Base-by-base conservation (phyloP, 2,797 vertebrate genomes). In the Cynodonichthys magdalenae region DNA sequence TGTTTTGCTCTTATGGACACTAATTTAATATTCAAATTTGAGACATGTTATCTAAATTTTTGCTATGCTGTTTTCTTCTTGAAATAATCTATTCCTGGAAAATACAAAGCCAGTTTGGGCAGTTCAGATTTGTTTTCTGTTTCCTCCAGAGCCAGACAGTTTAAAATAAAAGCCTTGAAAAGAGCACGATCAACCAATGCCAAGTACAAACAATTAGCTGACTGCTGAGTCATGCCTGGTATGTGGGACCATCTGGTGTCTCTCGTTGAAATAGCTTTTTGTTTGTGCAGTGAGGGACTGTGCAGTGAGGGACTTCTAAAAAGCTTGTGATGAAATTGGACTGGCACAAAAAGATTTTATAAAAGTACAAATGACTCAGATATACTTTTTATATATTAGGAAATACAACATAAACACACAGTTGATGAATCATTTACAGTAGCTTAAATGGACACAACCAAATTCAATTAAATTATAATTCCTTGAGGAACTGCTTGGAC, bases 161-260 rank as follows among this genome's bases (percentile, higher is more conserved):
- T 39, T 54, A 15, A 59, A 27, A 48, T 42, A 24, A 6, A 29
- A 41, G 39, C 31, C 18, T 50, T 47, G 15, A 56, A 20, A 29
- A 27, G 27, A 60, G 49, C 12, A 46, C 48, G 6, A 8, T 8
- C 17, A 53, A 19, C 19, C 46, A 41, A 28, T 58, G 14, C 27
- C 19, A 48, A 52, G 49, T 15, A 39, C 1, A 11, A 76, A 36
- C 36, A 66, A 42, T 44, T 24, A 63, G 17, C 49, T 66, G 59
- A 71, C 34, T 47, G 10, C 47, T 47, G 58, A 71, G 15, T 66
- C 44, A 47, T 63, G 59, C 24, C 42, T 79, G 39, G 24, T 45
- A 36, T 42, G 44, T 24, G 10, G 27, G 11, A 15, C 15, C 47
- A 59, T 59, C 50, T 55, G 53, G 15, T 50, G 57, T 49, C 24